These are phyloP conservation scores for Peromyscus leucopus DNA, from an alignment of 2,113 vertebrate species.

Conservation along the genomic window DNA sequence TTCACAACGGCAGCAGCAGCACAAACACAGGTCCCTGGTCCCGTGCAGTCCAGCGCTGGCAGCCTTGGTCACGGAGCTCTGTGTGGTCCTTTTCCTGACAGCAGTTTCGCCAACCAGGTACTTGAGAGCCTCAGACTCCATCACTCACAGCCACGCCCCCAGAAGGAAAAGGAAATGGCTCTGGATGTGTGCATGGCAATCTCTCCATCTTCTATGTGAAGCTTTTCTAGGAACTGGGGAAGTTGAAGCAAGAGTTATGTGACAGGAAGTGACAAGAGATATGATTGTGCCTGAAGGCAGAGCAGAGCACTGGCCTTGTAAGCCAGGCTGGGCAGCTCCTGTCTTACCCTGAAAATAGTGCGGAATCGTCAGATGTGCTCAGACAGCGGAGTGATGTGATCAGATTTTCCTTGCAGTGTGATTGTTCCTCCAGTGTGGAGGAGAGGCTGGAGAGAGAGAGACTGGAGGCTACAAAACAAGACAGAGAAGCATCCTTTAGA, in stretches of 20 bases:
- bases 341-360: neutral
- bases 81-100: neutral
- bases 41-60: neutral
- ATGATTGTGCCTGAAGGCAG: neutral
- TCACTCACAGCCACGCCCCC: neutral
- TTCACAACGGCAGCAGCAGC: neutral
- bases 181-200: neutral
- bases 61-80: neutral
- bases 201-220: neutral
- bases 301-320: too few species aligned
- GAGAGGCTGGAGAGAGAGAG: neutral
- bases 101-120: neutral
- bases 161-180: neutral
- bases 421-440: neutral
- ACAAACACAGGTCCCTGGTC: neutral
- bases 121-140: neutral
- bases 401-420: neutral
- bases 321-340: neutral
- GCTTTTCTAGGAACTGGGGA: neutral
- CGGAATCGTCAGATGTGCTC: constrained; percentile 4
- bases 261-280: neutral
- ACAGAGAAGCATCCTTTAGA: neutral
- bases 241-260: neutral
- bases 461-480: neutral
- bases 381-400: neutral